These are phyloP conservation scores for Oxygymnocypris stewartii DNA, from an alignment of 2,113 vertebrate genomes.

Conservation along the genomic window DNA sequence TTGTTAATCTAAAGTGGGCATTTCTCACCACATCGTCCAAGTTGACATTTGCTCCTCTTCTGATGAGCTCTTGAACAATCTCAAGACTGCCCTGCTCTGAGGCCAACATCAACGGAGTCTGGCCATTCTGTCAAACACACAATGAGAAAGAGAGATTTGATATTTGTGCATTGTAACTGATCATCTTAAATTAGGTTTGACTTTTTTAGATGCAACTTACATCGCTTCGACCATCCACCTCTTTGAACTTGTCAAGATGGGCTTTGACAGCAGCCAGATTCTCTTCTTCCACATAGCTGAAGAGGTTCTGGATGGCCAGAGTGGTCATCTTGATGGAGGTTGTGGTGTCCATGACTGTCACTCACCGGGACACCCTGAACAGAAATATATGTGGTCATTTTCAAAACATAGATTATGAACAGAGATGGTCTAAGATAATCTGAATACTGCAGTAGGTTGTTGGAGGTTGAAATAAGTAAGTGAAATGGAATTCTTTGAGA, in stretches of 20 bases:
- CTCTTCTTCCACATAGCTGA: slow-evolving; percentile 94
- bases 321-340: slow-evolving; percentile 87
- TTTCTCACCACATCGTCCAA: slow-evolving; percentile 89
- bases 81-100: slow-evolving; percentile 96
- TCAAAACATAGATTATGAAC: background rate
- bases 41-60: slow-evolving; percentile 93
- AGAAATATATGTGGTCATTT: background rate
- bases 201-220: slow-evolving; percentile 68
- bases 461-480: background rate
- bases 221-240: slow-evolving; percentile 96
- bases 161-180: background rate
- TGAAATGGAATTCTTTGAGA: background rate
- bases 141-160: background rate
- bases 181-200: background rate
- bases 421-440: too few relatives aligned
- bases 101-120: slow-evolving; percentile 95
- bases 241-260: slow-evolving; percentile 94
- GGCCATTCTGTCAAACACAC: slow-evolving; percentile 83
- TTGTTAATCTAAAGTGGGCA: background rate
- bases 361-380: slow-evolving; percentile 38
- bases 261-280: slow-evolving; percentile 88
- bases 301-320: slow-evolving; percentile 90
- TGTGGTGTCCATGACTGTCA: slow-evolving; percentile 76
- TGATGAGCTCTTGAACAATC: slow-evolving; percentile 92
- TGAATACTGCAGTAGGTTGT: background rate